A percentile compares a stretch with the other conserved stretches of the same genome.
Evolutionary conservation across 2,888 invertebrate species (phyloP).

Genomic region (Nymphalis urticae): DNA sequence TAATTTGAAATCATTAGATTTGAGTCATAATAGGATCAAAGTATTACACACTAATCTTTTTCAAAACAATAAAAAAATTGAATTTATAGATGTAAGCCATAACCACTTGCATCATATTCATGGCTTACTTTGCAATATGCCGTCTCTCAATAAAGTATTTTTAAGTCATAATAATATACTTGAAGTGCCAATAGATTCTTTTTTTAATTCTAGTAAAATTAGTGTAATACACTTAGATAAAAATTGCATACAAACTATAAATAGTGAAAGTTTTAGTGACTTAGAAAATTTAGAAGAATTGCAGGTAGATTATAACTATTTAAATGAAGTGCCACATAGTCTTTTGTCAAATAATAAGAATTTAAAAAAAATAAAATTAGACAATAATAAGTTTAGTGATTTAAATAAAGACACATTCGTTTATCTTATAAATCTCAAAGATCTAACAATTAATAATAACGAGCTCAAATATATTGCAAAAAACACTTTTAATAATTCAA

Average conservation of each 20-base stretch:
- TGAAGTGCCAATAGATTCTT: slow-evolving; percentile 91
- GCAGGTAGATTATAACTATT: slow-evolving; percentile 92
- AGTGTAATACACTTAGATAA: slow-evolving; percentile 91
- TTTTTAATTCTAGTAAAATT: slow-evolving; percentile 89
- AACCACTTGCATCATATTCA: slow-evolving; percentile 94
- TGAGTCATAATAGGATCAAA: slow-evolving; percentile 93
- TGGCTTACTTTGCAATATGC: slow-evolving; percentile 90
- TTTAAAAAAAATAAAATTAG: slow-evolving; percentile 90
- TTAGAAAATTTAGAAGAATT: slow-evolving; percentile 89
- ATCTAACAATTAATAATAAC: slow-evolving; percentile 92
- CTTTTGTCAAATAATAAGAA: slow-evolving; percentile 89
- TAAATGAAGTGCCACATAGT: slow-evolving; percentile 89
- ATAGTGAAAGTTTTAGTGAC: slow-evolving; percentile 89
- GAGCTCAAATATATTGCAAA: slow-evolving; percentile 87
- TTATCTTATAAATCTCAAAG: slow-evolving; percentile 86
- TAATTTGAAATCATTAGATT: slow-evolving; percentile 90
- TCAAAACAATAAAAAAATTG: slow-evolving; percentile 87
- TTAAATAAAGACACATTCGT: slow-evolving; percentile 90
- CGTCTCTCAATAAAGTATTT: slow-evolving; percentile 89
- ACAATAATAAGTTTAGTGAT: slow-evolving; percentile 91
- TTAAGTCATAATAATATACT: slow-evolving; percentile 94
- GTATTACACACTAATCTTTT: slow-evolving; percentile 89
- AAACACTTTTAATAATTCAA: slow-evolving; percentile 88
- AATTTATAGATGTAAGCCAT: slow-evolving; percentile 91
- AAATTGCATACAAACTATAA: slow-evolving; percentile 91